Evolutionary conservation across 2,113 vertebrate genomes (phyloP).

Genomic region (Pogonocichla stellata): DNA sequence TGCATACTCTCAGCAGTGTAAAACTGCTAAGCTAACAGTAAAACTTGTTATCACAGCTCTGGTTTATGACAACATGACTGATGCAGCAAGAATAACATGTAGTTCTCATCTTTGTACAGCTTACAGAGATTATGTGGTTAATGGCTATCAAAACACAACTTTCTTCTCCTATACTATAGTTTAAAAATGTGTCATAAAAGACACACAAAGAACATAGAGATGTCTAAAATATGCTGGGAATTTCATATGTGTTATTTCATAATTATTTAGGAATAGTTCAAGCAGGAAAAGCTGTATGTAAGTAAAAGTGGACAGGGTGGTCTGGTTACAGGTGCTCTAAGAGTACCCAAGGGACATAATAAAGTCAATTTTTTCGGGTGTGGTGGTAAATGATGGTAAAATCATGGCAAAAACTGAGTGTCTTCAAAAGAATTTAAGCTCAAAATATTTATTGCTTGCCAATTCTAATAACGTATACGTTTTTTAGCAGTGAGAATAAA

Average conservation of each 20-base stretch:
- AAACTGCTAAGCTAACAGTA: not conserved
- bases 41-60: conserved; percentile 11
- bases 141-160: not conserved
- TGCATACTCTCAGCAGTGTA: not conserved
- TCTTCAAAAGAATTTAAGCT: not conserved
- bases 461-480: not conserved
- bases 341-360: not conserved
- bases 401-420: not conserved
- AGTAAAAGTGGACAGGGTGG: not conserved
- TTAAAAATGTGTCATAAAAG: not conserved
- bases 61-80: not conserved
- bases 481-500: not conserved
- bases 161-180: not conserved
- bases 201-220: not conserved
- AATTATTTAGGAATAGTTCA: not conserved
- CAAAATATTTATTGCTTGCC: not conserved
- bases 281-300: not conserved
- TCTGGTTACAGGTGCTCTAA: not conserved
- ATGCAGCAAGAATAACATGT: not conserved
- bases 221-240: not conserved
- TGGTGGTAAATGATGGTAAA: not conserved
- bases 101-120: not conserved
- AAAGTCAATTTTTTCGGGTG: not conserved
- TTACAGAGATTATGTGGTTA: not conserved
- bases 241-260: fast-evolving